A percentile compares a stretch with the other conserved stretches of the same genome.
Conservation (phyloP, 2,888 invertebrate genomes). For the Acanthosepion esculentum region DNA sequence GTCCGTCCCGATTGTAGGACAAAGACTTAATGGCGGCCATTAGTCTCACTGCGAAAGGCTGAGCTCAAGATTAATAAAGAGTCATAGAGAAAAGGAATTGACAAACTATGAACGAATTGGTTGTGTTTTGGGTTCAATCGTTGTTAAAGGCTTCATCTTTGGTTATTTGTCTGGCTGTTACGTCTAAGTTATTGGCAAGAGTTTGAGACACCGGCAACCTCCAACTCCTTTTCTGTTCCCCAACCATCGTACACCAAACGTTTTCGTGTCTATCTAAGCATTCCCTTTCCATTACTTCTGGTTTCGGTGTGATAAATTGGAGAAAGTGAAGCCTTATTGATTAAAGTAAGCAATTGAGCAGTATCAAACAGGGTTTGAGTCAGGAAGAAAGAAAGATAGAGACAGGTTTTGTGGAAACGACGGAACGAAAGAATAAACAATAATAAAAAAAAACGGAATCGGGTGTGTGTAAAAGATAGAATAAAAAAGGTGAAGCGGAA, state of each 20-base stretch:
- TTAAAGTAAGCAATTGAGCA: constrained; percentile 1
- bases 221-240: not conserved
- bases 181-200: constrained; percentile 6
- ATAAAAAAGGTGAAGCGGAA: constrained; percentile 16
- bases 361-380: not conserved
- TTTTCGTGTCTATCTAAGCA: not conserved
- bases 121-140: constrained; percentile 6
- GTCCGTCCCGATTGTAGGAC: not conserved
- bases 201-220: not conserved
- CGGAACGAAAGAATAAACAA: not conserved
- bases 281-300: not conserved
- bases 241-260: not conserved
- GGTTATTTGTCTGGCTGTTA: constrained; percentile 33
- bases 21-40: not conserved
- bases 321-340: constrained; percentile 17
- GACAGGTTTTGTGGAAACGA: not conserved
- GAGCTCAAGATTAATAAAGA: constrained; percentile 15
- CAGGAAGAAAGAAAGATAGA: not conserved
- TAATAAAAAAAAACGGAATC: not conserved
- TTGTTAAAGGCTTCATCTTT: not conserved
- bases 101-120: constrained; percentile 18
- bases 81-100: not conserved
- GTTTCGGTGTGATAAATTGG: not conserved
- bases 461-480: not conserved
- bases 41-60: not conserved